These are phyloP conservation scores for Thelaira solivaga DNA, from an alignment of 2,888 invertebrate genomes.

Conservation along the genomic window DNA sequence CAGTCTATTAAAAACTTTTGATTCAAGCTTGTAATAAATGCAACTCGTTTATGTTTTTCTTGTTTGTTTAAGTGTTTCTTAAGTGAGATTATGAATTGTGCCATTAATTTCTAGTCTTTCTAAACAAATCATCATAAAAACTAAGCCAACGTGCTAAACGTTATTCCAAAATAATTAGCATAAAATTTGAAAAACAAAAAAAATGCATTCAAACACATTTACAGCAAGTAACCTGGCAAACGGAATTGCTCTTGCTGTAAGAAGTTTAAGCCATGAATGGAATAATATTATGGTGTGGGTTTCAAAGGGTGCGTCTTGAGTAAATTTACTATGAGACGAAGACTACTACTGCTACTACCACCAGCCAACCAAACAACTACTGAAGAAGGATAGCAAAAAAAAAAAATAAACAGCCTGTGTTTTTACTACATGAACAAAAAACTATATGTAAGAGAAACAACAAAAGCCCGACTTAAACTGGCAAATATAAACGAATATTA, in stretches of 20 bases:
- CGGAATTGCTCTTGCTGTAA: slow-evolving; percentile 13
- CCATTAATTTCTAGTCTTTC: not conserved
- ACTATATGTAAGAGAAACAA: not conserved
- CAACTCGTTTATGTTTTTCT: not conserved
- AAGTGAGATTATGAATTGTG: not conserved
- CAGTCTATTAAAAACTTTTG: too few relatives aligned
- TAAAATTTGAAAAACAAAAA: slow-evolving; percentile 72
- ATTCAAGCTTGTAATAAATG: too few relatives aligned
- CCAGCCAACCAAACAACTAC: slow-evolving; percentile 32
- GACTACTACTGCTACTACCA: slow-evolving; percentile 39
- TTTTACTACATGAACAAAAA: not conserved
- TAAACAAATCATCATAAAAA: slow-evolving; percentile 16
- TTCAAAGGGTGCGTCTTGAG: slow-evolving; percentile 61
- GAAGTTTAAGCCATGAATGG: slow-evolving; percentile 42
- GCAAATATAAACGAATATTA: slow-evolving; percentile 55
- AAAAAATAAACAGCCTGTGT: not conserved
- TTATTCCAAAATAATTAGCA: slow-evolving; percentile 74
- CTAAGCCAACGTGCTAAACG: slow-evolving; percentile 26
- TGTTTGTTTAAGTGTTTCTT: not conserved
- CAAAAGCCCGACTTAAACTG: slow-evolving; percentile 26
- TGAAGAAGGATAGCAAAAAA: slow-evolving; percentile 50
- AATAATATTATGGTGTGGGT: slow-evolving; percentile 51
- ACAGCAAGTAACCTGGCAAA: slow-evolving; percentile 18
- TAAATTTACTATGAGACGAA: slow-evolving; percentile 54
- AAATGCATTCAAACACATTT: slow-evolving; percentile 71